A percentile compares a stretch with the other conserved stretches of the same genome.
Conservation (phyloP, 2,113 vertebrate species). For the Alligator sinensis region DNA sequence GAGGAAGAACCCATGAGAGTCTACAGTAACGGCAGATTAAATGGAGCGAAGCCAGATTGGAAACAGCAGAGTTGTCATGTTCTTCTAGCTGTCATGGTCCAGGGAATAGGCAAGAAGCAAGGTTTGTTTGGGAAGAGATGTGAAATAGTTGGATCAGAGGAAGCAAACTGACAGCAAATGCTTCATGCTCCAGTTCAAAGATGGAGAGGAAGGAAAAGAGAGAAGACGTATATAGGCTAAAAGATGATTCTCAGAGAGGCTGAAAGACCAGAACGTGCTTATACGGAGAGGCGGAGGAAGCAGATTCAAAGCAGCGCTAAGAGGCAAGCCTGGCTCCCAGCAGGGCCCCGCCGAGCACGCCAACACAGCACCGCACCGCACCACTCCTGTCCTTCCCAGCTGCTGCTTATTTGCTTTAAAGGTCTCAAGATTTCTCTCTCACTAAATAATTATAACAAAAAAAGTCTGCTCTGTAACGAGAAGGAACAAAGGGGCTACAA, state of each 20-base stretch:
- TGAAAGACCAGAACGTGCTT: fast-evolving
- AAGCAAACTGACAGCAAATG: fast-evolving
- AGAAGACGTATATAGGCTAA: fast-evolving
- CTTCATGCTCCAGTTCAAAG: fast-evolving
- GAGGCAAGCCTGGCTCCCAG: not conserved
- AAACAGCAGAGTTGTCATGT: no score
- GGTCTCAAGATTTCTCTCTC: not conserved
- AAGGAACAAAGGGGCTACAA: conserved; percentile 60
- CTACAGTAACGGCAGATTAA: not conserved
- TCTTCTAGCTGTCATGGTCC: no score
- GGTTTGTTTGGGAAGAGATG: not conserved
- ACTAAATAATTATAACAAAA: conserved; percentile 50
- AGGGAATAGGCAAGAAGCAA: no score
- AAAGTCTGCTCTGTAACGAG: conserved; percentile 42
- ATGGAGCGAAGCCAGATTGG: no score
- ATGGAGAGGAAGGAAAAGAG: not conserved
- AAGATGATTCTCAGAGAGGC: fast-evolving
- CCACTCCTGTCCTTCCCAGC: not conserved
- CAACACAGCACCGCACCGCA: not conserved
- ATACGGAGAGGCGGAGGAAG: not conserved
- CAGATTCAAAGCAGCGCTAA: fast-evolving
- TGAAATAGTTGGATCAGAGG: not conserved
- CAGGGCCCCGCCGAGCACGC: not conserved
- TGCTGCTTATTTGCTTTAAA: not conserved
- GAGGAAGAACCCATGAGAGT: not conserved